Evolutionary conservation across 92 coral and sea anemone species (phyloP), one percentile per base, ranked within the genome.

Genomic region (Desmophyllum pertusum): DNA sequence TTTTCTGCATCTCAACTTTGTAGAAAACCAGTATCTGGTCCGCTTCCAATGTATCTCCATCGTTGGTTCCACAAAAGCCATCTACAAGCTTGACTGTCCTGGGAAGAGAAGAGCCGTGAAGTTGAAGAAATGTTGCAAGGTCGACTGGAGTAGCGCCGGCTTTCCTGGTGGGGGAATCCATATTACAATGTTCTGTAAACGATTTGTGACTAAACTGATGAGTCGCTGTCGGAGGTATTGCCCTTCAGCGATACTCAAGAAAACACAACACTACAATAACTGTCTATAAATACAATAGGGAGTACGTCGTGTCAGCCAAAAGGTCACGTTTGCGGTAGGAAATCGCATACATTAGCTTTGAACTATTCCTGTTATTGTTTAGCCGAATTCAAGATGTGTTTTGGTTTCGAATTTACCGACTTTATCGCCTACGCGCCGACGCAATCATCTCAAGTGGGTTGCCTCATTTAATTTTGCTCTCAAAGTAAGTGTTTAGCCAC

Each of bases 1-100:
- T 83, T 27, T 75, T 83, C 57, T 87, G 86, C 72, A 46, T 79
- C 64, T 84, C 86, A 1, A 87, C 63, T 33, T 73, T 68, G 76
- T 83, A 87, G 31, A 91, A 43, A 53, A 79, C 37, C 30, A 91
- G 69, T 15, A 83, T 57, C 27, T 91, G 91, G 3, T 82, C 94
- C 14, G 75, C 74, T 70, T 91, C 91, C 45, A 91, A 50, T 29
- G 94, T 78, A 53, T 78, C 85, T 38, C 70, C 67, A 21, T 27
- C 52, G 9, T 75, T 75, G 23, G 81, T 80, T 6, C 89, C 91
- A 57, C 88, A 68, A 68, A 87, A 91, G 7, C 94, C 94, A 46
- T 74, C 76, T 51, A 66, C 41, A 21, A 80, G 70, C 42, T 73
- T 73, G 29, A 91, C 89, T 51, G 86, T 84, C 13, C 48, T 72